Conservation (phyloP, 2,113 vertebrate genomes). For the Tinamus guttatus region DNA sequence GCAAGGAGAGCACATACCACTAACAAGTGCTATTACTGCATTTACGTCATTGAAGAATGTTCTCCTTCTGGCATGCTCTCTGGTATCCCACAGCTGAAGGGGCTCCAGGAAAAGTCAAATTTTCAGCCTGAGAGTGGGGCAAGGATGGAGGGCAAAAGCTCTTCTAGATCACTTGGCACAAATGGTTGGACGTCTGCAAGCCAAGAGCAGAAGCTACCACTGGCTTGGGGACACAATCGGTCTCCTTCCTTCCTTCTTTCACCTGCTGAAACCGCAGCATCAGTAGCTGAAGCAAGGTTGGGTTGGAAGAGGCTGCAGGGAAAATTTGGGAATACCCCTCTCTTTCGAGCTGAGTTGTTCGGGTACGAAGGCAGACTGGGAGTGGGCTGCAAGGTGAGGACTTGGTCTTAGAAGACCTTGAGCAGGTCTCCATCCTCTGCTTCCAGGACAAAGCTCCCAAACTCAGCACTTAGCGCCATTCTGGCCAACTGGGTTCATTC, state of each 20-base stretch:
- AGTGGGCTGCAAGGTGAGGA: not conserved
- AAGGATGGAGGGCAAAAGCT: not conserved
- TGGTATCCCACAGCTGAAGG: slow-evolving; percentile 46
- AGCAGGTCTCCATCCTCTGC: not conserved
- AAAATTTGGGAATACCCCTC: rapidly evolving
- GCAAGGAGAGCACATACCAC: slow-evolving; percentile 63
- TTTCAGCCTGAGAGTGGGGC: not conserved
- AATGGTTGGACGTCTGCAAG: not conserved
- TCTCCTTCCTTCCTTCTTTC: not conserved
- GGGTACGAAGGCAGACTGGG: not conserved
- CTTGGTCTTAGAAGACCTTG: not conserved
- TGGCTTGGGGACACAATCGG: not conserved
- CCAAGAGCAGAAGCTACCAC: not conserved
- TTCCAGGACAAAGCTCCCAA: too few species aligned
- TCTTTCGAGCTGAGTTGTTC: not conserved
- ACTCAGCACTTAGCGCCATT: too few species aligned
- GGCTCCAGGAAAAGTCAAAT: slow-evolving; percentile 60
- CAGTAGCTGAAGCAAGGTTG: not conserved
- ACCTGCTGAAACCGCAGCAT: too few species aligned
- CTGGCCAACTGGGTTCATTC: slow-evolving; percentile 10
- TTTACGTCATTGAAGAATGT: slow-evolving; percentile 68
- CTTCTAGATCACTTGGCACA: not conserved
- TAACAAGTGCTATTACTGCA: slow-evolving; percentile 33
- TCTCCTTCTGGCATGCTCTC: slow-evolving; percentile 62
- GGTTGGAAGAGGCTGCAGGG: not conserved